Evolutionary conservation across 2,797 vertebrate genomes (phyloP), one percentile per base, ranked within the genome.

Genomic region (Choloepus didactylus): DNA sequence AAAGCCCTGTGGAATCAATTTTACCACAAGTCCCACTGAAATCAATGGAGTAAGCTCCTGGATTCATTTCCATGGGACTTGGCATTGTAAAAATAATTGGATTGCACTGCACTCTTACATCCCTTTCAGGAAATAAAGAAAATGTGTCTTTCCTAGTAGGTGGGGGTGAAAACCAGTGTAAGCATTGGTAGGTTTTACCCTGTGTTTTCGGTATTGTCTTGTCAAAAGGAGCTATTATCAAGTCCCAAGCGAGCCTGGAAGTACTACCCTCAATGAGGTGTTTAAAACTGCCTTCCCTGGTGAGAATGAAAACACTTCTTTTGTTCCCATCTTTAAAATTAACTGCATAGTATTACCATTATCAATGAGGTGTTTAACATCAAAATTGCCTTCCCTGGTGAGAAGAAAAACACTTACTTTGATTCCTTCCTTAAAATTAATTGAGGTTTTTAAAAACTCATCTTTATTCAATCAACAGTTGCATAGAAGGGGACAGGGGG

Each of bases 311-410:
- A 97, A 79, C 95, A 91, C 89, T 77, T 97, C 96, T 96, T 98
- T 97, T 97, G 97, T 98, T 98, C 93, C 93, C 94, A 35, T 89
- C 93, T 75, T 96, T 94, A 97, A 98, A 98, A 98, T 98, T 97
- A 98, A 98, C 97, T 96, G 96, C 97, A 89, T 25, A 96, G 97
- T 97, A 97, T 98, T 97, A 98, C 96, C 94, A 92, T 82, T 73
- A 96, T 89, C 97, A 97, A 86, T 97, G 97, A 98, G 94, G 96
- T 98, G 94, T 98, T 98, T 97, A 98, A 98, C 97, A 97, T 97
- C 96, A 97, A 97, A 98, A 98, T 96, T 97, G 97, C 95, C 97
- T 98, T 97, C 97, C 97, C 97, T 93, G 95, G 97, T 97, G 97
- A 97, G 98, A 98, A 98, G 90, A 80, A 98, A 98, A 97, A 97